These are phyloP conservation scores for Parapristionchus giblindavisi DNA, from an alignment of 2,888 invertebrate species.

Conservation along the genomic window DNA sequence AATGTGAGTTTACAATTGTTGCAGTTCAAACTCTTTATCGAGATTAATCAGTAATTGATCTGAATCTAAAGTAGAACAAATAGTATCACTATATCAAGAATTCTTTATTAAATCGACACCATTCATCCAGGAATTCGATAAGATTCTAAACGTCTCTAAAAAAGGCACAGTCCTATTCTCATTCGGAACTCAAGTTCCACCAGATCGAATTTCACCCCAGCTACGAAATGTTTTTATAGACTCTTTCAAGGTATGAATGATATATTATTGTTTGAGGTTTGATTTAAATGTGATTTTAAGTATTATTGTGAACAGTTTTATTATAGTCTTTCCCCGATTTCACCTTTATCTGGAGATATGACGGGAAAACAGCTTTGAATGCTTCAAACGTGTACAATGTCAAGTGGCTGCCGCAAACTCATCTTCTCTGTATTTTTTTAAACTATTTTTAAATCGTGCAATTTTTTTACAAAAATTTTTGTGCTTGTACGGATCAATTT, in stretches of 20 bases:
- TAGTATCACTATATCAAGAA: too few species aligned
- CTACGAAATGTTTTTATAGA: constrained; percentile 1
- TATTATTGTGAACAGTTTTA: too few species aligned
- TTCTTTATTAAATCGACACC: too few species aligned
- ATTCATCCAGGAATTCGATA: constrained; percentile 40
- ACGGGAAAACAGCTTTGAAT: constrained; percentile 9
- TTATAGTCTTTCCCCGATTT: constrained; percentile 33
- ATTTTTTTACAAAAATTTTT: too few species aligned
- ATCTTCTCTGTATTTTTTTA: constrained; percentile 50
- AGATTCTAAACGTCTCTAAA: constrained; percentile 31
- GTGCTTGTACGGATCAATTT: not conserved
- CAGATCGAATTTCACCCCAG: not conserved
- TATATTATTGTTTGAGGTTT: too few species aligned
- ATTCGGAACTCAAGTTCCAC: constrained; percentile 53
- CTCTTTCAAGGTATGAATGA: constrained; percentile 19
- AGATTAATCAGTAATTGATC: too few species aligned
- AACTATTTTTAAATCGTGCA: not conserved
- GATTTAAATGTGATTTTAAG: too few species aligned
- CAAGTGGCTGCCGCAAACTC: constrained; percentile 60
- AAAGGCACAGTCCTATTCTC: constrained; percentile 54
- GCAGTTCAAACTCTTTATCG: too few species aligned
- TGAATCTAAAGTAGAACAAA: not conserved
- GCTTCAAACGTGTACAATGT: constrained; percentile 48
- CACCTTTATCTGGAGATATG: constrained; percentile 35
- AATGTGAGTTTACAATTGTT: constrained; percentile 15